Evolutionary conservation across 2,888 invertebrate species (phyloP).

Genomic region (Sesia bembeciformis): DNA sequence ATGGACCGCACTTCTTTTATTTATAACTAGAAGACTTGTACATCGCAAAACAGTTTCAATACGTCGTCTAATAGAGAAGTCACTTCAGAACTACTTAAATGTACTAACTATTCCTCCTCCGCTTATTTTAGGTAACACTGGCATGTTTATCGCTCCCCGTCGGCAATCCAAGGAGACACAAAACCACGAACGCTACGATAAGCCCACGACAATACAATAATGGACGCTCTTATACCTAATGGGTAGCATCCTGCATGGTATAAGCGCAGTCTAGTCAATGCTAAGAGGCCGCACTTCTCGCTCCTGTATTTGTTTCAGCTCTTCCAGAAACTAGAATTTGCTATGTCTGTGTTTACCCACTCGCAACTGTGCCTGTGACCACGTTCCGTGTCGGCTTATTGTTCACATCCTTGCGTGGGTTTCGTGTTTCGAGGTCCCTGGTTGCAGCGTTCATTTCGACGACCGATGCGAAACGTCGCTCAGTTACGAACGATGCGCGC

Average conservation of each 20-base stretch:
- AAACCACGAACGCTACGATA: constrained; percentile 35
- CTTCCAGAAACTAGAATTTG: constrained; percentile 17
- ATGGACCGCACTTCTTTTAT: too few relatives aligned
- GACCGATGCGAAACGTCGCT: constrained; percentile 12
- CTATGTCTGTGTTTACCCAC: constrained; percentile 15
- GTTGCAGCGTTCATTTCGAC: not conserved
- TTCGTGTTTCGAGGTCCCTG: constrained; percentile 7
- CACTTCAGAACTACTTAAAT: too few relatives aligned
- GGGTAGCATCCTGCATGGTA: constrained; percentile 58
- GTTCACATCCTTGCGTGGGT: constrained; percentile 46
- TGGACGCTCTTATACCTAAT: constrained; percentile 66
- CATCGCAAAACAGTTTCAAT: too few relatives aligned
- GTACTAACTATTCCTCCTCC: too few relatives aligned
- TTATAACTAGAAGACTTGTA: too few relatives aligned
- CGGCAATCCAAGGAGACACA: constrained; percentile 47
- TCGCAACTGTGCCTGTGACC: constrained; percentile 9
- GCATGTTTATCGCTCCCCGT: constrained; percentile 37
- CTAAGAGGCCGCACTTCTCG: constrained; percentile 47
- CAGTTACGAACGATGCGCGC: constrained; percentile 38
- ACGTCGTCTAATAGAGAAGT: too few relatives aligned
- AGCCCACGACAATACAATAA: constrained; percentile 71
- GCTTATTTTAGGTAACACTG: constrained; percentile 10
- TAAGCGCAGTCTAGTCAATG: constrained; percentile 65
- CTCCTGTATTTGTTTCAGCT: constrained; percentile 21
- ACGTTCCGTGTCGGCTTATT: constrained; percentile 14